Evolutionary conservation across 2,888 invertebrate genomes (phyloP), one percentile per base, ranked within the genome.

Genomic region (Eupsilia transversa): DNA sequence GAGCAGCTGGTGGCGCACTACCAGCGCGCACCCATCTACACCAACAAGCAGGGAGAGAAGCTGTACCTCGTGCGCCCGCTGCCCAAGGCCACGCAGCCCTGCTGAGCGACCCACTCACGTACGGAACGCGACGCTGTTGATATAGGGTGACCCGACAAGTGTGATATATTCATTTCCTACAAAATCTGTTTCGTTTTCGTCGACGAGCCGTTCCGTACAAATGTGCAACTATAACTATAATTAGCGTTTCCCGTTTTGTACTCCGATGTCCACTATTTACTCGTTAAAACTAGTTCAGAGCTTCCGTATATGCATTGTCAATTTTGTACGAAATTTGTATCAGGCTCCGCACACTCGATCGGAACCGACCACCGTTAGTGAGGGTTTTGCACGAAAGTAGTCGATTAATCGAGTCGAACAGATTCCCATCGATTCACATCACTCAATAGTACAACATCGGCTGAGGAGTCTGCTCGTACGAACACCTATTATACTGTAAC

Each of bases 1-100:
- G 99, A 99, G 93, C 99, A 99, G 94, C 97, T 99, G 88, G 99
- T 99, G 89, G 98, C 99, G 93, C 99, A 99, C 97, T 99, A 99
- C 97, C 99, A 99, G 97, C 98, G 99, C 93, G 99, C 99, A 90
- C 99, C 99, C 89, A 99, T 99, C 93, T 99, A 99, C 97, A 99
- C 99, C 92, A 99, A 99, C 97, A 99, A 99, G 94, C 98, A 99
- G 89, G 99, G 99, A 89, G 99, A 99, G 96, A 99, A 99, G 96
- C 97, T 99, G 78, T 99, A 99, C 97, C 97, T 99, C 89, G 98
- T 99, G 92, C 98, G 99, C 91, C 98, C 99, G 85, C 97, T 99
- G 93, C 99, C 99, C 69, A 91, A 93, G 83, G 92, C 93, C 79
- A 79, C 88, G 80, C 92, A 86, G 89, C 89, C 90, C 80, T 94